These are phyloP conservation scores for Adela reaumurella DNA, from an alignment of 2,888 invertebrate species.

Conservation along the genomic window DNA sequence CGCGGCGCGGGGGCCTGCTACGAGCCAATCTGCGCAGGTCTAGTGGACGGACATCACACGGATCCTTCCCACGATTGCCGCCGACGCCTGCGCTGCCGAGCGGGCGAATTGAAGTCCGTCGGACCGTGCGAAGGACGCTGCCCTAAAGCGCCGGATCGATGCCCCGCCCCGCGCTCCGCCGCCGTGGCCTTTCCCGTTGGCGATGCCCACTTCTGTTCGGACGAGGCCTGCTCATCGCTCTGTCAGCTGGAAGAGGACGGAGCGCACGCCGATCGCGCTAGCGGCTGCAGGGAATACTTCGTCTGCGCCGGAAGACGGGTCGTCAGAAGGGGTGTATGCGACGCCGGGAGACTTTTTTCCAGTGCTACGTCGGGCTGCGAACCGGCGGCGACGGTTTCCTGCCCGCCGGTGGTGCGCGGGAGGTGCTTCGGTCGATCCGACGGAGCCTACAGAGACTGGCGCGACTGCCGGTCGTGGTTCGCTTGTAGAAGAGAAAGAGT, in stretches of 20 bases:
- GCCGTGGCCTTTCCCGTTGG: conserved; percentile 45
- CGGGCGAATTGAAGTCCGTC: conserved; percentile 37
- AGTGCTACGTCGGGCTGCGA: conserved; percentile 49
- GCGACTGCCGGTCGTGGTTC: conserved; percentile 46
- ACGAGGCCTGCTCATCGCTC: conserved; percentile 42
- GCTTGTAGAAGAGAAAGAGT: conserved; percentile 45
- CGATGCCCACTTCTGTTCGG: conserved; percentile 48
- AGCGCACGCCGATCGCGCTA: conserved; percentile 51
- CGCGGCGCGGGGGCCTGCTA: conserved; percentile 55
- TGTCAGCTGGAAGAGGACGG: conserved; percentile 52
- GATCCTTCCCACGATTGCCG: conserved; percentile 57
- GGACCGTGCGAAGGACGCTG: conserved; percentile 25
- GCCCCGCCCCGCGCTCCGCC: conserved; percentile 38
- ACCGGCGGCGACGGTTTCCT: conserved; percentile 32
- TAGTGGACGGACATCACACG: conserved; percentile 53
- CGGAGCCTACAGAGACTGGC: conserved; percentile 43
- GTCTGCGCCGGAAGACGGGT: conserved; percentile 53
- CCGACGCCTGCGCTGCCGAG: conserved; percentile 45
- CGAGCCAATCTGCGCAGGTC: conserved; percentile 57
- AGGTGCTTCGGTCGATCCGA: conserved; percentile 43
- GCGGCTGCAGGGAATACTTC: conserved; percentile 56
- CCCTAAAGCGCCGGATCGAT: conserved; percentile 15
- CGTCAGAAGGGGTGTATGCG: conserved; percentile 53
- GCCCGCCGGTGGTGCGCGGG: conserved; percentile 41
- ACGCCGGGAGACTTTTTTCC: conserved; percentile 47